Conservation (phyloP, 2,888 invertebrate genomes). For the Stenotaenia linearis region DNA sequence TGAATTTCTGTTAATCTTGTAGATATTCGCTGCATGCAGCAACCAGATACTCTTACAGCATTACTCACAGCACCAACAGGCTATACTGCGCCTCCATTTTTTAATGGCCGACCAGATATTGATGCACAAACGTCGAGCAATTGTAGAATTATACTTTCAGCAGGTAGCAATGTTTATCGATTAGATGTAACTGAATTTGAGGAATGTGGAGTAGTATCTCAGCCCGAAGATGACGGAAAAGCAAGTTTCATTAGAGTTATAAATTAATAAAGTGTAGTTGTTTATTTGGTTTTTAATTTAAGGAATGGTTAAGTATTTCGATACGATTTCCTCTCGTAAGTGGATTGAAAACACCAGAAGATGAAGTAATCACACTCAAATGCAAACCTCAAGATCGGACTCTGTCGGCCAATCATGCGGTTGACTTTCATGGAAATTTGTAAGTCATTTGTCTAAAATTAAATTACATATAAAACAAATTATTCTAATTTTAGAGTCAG, state of each 20-base stretch:
- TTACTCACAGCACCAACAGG: constrained; percentile 28
- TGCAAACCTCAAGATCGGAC: constrained; percentile 43
- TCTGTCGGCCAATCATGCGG: constrained; percentile 39
- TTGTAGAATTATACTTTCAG: constrained; percentile 1
- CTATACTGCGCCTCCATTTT: constrained; percentile 17
- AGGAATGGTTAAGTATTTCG: constrained; percentile 43
- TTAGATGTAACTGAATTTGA: constrained; percentile 26
- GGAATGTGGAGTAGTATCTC: constrained; percentile 24
- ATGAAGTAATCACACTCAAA: constrained; percentile 43
- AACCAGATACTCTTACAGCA: constrained; percentile 26
- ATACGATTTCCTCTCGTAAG: constrained; percentile 42
- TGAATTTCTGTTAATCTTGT: too few species aligned
- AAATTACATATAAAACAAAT: not conserved
- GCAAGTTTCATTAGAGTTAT: not conserved
- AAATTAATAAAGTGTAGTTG: not conserved
- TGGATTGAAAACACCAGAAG: constrained; percentile 43
- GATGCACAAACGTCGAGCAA: constrained; percentile 9
- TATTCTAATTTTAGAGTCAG: constrained; percentile 33
- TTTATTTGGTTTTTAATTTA: not conserved
- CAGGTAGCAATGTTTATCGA: not conserved
- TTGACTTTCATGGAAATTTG: constrained; percentile 40
- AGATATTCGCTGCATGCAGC: constrained; percentile 26
- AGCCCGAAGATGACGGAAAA: constrained; percentile 21
- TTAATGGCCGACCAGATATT: constrained; percentile 28
- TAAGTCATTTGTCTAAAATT: constrained; percentile 36